phyloP scores from a whole-genome alignment of 2,888 invertebrate genomes.

The Schizotus pectinicornis region DNA sequence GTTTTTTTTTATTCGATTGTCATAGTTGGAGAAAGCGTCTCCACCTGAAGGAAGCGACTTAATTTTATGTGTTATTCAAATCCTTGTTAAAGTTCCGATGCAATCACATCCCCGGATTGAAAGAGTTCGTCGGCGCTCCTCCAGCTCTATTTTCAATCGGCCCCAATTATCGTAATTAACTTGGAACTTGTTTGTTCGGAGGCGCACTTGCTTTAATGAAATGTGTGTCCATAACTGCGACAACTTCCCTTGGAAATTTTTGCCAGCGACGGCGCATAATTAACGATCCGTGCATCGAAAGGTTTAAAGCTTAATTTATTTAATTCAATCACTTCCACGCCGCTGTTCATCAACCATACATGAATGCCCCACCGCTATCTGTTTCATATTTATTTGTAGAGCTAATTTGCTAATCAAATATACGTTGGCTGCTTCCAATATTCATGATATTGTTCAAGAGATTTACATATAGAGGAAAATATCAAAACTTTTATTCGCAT shows the following conservation, averaged over 20 bases:
- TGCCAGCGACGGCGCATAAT: slow-evolving; percentile 14
- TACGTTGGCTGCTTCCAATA: too few species aligned
- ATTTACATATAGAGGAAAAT: too few species aligned
- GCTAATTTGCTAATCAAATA: too few species aligned
- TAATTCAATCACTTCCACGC: too few species aligned
- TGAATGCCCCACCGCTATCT: too few species aligned
- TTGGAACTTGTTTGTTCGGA: slow-evolving; percentile 44
- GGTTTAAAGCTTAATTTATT: too few species aligned
- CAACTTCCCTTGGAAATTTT: slow-evolving; percentile 35
- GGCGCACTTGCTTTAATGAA: slow-evolving; percentile 29
- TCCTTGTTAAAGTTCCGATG: slow-evolving; percentile 45
- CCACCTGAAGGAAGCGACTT: slow-evolving; percentile 35
- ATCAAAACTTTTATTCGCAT: too few species aligned
- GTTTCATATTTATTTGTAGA: too few species aligned
- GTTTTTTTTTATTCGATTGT: slow-evolving; percentile 33
- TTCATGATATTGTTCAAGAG: too few species aligned
- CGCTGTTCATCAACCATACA: too few species aligned
- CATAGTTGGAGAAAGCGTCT: slow-evolving; percentile 29
- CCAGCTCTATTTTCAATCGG: slow-evolving; percentile 42
- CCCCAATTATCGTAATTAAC: slow-evolving; percentile 53
- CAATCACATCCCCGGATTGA: slow-evolving; percentile 45
- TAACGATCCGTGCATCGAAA: neutral
- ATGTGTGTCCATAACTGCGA: slow-evolving; percentile 36
- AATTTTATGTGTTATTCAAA: slow-evolving; percentile 54
- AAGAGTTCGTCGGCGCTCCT: slow-evolving; percentile 33